These are phyloP conservation scores for Ecdyonurus torrentis DNA, from an alignment of 2,888 invertebrate genomes.

Conservation along the genomic window DNA sequence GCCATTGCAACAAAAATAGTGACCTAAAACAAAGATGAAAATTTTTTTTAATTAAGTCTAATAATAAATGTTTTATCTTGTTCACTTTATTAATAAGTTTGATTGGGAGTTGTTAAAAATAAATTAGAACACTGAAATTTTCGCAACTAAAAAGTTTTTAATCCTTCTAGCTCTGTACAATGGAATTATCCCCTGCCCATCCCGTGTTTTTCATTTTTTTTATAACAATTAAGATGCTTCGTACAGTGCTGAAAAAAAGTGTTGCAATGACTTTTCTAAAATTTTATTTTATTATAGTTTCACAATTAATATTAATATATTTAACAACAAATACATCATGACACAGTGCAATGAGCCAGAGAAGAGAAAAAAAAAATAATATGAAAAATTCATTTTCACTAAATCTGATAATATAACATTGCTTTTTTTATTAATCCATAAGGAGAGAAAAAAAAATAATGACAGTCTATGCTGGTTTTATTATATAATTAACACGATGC, in stretches of 20 bases:
- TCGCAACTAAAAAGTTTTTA: background rate
- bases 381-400: background rate
- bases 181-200: background rate
- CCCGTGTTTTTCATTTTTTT: background rate
- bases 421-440: background rate
- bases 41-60: too few relatives aligned
- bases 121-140: background rate
- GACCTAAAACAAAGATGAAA: too few relatives aligned
- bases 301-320: background rate
- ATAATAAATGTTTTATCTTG: too few relatives aligned
- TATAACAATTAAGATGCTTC: background rate
- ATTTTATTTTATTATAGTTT: too few relatives aligned
- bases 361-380: background rate
- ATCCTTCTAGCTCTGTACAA: background rate
- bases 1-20: too few relatives aligned
- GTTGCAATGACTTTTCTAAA: too few relatives aligned
- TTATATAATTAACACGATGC: background rate
- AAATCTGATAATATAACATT: background rate
- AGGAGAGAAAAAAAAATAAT: background rate
- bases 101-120: too few relatives aligned
- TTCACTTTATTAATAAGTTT: too few relatives aligned
- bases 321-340: background rate
- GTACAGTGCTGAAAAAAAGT: background rate
- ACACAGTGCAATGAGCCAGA: background rate
- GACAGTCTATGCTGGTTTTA: slow-evolving; percentile 2